Evolutionary conservation across 2,888 invertebrate genomes (phyloP).

Genomic region (Steinernema hermaphroditum): DNA sequence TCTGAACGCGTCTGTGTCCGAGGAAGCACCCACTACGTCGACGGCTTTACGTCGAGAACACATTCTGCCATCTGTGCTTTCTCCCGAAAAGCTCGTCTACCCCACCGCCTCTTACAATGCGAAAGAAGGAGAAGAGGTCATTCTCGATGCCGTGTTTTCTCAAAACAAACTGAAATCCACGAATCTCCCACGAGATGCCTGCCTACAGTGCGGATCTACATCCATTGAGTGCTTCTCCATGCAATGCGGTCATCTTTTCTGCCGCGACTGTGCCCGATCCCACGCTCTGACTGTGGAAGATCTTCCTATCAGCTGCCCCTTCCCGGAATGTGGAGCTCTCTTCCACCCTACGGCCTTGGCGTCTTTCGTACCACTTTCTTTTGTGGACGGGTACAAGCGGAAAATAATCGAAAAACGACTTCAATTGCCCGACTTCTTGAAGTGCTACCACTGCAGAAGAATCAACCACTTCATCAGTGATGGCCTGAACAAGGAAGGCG

Average conservation of each 20-base stretch:
- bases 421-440: not conserved
- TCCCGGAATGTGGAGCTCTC: not conserved
- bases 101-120: not conserved
- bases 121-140: not conserved
- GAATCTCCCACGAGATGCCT: not conserved
- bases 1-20: not conserved
- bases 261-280: not conserved
- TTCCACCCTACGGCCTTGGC: not conserved
- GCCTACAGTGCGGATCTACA: not conserved
- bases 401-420: conserved; percentile 12
- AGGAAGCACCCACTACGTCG: not conserved
- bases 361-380: not conserved
- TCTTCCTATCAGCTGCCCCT: not conserved
- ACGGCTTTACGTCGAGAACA: not conserved
- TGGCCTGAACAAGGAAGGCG: not conserved
- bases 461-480: conserved; percentile 12
- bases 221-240: not conserved
- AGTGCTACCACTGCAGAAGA: not conserved
- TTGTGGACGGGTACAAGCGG: not conserved
- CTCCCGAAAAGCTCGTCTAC: not conserved
- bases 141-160: not conserved
- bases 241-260: conserved; percentile 3
- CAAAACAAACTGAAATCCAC: not conserved
- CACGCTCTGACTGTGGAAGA: conserved; percentile 1
- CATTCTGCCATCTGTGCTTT: not conserved